Evolutionary conservation across 2,113 vertebrate species (phyloP).

Genomic region (Phrynocephalus versicolor): DNA sequence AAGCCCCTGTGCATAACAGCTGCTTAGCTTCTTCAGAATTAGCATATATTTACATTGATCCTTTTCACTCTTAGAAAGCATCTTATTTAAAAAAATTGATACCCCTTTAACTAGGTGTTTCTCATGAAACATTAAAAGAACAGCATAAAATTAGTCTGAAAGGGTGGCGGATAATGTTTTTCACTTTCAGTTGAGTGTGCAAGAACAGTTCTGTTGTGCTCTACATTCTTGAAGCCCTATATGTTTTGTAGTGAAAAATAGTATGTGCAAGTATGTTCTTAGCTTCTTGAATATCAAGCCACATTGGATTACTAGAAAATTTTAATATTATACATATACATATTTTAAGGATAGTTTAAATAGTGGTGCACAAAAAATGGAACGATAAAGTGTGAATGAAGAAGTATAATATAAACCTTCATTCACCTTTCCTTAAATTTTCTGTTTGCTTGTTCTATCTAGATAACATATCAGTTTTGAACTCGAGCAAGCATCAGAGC

Average conservation of each 20-base stretch:
- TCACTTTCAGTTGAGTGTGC: not conserved
- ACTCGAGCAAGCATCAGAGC: slow-evolving; percentile 78
- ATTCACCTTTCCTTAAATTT: slow-evolving; percentile 61
- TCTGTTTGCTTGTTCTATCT: slow-evolving; percentile 71
- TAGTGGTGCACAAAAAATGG: not conserved
- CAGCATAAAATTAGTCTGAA: not conserved
- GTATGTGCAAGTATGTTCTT: slow-evolving; percentile 29
- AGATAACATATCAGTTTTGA: slow-evolving; percentile 76
- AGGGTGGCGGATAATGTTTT: not conserved
- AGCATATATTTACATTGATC: not conserved
- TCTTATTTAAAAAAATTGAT: not conserved
- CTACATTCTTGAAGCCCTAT: not conserved
- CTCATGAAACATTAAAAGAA: not conserved
- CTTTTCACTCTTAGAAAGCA: not conserved
- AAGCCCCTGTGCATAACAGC: not conserved
- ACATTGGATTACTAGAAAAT: not conserved
- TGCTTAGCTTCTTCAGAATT: not conserved
- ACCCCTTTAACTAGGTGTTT: not conserved
- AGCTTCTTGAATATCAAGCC: not conserved
- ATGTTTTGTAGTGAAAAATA: slow-evolving; percentile 20
- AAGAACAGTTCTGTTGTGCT: not conserved
- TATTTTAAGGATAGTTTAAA: not conserved
- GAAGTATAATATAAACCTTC: slow-evolving; percentile 24
- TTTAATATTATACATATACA: not conserved
- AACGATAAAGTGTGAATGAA: slow-evolving; percentile 29